Evolutionary conservation across 2,888 invertebrate species (phyloP).

Genomic region (Conops quadrifasciatus): DNA sequence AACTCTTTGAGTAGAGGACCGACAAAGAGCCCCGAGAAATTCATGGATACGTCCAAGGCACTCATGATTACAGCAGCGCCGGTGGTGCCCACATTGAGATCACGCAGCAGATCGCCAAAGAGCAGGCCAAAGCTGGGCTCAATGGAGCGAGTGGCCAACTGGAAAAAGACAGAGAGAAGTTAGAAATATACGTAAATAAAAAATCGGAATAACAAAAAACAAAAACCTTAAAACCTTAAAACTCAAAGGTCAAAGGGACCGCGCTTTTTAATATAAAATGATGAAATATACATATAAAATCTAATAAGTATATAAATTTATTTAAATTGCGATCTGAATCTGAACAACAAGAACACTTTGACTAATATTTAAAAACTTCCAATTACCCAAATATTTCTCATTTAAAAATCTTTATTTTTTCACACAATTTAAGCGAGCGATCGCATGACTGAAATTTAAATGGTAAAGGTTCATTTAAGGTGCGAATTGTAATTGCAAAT

Average conservation of each 20-base stretch:
- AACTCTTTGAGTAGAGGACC: conserved; percentile 80
- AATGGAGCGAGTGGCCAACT: conserved; percentile 81
- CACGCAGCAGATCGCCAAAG: conserved; percentile 77
- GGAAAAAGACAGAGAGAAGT: conserved; percentile 56
- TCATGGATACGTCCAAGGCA: conserved; percentile 78
- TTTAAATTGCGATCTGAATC: no score
- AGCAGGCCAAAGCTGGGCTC: conserved; percentile 83
- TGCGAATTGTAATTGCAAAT: background rate
- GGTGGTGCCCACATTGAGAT: conserved; percentile 77
- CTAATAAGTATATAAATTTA: no score
- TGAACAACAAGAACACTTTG: no score
- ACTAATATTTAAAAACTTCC: no score
- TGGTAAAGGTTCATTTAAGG: background rate
- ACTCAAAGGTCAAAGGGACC: no score
- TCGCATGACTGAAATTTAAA: background rate
- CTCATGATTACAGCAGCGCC: conserved; percentile 80
- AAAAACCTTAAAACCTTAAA: no score
- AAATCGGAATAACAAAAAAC: conserved; percentile 15
- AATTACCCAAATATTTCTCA: no score
- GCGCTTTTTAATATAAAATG: no score
- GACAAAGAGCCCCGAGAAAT: conserved; percentile 80
- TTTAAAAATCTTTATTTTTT: no score
- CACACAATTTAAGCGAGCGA: no score
- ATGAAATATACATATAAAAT: no score
- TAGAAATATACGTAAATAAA: background rate